These are phyloP conservation scores for Linyphia triangularis DNA, from an alignment of 2,888 invertebrate species.

Conservation along the genomic window DNA sequence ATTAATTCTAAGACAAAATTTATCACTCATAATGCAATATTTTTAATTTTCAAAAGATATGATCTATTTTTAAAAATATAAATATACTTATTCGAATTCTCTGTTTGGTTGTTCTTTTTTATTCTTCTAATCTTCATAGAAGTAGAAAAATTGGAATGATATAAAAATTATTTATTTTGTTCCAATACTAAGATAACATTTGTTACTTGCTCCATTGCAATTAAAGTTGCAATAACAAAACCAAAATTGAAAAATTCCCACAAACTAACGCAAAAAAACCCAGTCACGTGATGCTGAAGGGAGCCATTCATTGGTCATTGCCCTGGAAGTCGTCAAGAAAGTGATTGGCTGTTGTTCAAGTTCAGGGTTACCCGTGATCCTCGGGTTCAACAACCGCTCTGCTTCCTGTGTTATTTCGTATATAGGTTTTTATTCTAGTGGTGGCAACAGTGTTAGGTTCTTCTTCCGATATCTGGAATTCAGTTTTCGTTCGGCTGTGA, in stretches of 20 bases:
- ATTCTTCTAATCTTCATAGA: too few species aligned
- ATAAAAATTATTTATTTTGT: too few species aligned
- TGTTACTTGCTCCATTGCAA: neutral
- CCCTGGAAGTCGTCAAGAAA: constrained; percentile 73
- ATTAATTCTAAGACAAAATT: too few species aligned
- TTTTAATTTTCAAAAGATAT: too few species aligned
- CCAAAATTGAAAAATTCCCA: constrained; percentile 2
- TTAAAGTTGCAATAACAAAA: neutral
- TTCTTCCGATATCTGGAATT: constrained; percentile 41
- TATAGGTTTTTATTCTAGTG: constrained; percentile 74
- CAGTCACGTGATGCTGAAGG: constrained; percentile 58
- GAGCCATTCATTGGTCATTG: constrained; percentile 74
- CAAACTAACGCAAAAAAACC: constrained; percentile 24
- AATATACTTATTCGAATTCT: too few species aligned
- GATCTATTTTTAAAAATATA: too few species aligned
- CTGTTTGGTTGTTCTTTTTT: too few species aligned
- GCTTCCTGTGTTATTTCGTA: constrained; percentile 66
- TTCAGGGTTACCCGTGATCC: constrained; percentile 73
- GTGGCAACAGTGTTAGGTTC: constrained; percentile 46
- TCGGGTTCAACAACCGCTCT: constrained; percentile 73
- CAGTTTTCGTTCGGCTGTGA: neutral
- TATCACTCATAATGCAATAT: too few species aligned
- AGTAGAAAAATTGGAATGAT: too few species aligned
- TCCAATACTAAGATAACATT: neutral
- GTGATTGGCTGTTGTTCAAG: constrained; percentile 73